Conservation (phyloP, 2,888 invertebrate genomes). For the Himalopsyche tibetana region DNA sequence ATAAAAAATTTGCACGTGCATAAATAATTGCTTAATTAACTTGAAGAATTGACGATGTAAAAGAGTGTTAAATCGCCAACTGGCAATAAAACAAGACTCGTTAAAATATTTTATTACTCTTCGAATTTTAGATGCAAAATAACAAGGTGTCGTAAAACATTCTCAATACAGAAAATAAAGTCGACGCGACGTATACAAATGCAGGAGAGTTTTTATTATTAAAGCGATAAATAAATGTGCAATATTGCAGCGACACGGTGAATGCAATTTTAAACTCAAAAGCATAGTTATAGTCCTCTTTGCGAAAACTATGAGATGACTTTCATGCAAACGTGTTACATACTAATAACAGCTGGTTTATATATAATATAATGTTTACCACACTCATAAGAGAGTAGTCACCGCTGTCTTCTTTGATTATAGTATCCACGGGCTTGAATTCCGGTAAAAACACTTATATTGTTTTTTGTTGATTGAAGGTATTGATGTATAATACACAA, state of each 20-base stretch:
- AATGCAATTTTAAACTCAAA: conserved; percentile 61
- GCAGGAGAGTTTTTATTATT: conserved; percentile 56
- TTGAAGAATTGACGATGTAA: no score
- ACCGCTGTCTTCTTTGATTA: no score
- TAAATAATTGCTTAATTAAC: no score
- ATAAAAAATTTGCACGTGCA: no score
- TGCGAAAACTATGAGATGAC: neutral
- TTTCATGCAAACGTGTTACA: no score
- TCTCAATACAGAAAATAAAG: neutral
- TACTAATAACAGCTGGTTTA: no score
- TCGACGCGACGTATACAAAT: neutral
- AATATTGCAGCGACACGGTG: conserved; percentile 57
- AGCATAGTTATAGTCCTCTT: neutral
- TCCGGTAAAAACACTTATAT: no score
- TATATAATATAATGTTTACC: no score
- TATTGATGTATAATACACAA: no score
- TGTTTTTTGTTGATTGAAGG: no score
- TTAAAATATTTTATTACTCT: neutral
- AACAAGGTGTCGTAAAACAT: neutral
- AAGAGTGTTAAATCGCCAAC: neutral
- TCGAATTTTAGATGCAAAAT: neutral
- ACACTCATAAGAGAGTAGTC: no score
- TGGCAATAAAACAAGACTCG: neutral
- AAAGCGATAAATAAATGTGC: conserved; percentile 62
- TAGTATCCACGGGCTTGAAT: no score